Evolutionary conservation across 2,113 vertebrate species (phyloP).

Genomic region (Tachycineta bicolor): DNA sequence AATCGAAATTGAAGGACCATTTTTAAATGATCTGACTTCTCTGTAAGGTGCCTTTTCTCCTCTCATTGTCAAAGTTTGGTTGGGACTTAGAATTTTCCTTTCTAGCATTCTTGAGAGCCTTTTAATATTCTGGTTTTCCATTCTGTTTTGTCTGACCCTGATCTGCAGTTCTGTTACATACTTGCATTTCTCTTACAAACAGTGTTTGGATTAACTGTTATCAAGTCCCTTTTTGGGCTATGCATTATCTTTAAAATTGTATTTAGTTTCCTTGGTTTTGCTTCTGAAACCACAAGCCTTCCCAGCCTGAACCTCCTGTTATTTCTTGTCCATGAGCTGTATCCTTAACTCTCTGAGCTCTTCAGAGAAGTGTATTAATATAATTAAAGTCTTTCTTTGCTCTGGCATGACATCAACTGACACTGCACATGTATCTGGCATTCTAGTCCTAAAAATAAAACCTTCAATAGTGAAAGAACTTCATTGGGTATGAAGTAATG

Average conservation of each 20-base stretch:
- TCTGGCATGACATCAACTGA: background rate
- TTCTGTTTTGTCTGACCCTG: background rate
- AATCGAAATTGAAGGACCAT: background rate
- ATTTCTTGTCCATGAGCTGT: background rate
- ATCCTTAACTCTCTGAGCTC: background rate
- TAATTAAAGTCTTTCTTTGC: background rate
- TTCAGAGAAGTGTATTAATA: background rate
- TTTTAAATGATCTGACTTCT: background rate
- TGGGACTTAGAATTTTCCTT: background rate
- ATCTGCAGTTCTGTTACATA: background rate
- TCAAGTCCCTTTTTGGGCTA: background rate
- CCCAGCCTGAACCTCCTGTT: background rate
- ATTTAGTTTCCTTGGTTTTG: background rate
- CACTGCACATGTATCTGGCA: accelerated
- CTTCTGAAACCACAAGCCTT: background rate
- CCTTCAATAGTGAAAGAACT: background rate
- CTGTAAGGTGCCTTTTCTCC: background rate
- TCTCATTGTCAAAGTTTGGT: background rate
- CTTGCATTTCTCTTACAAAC: background rate
- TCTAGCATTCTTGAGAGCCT: background rate
- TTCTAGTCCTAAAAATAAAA: background rate
- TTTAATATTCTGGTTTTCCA: background rate
- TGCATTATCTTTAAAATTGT: background rate
- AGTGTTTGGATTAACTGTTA: background rate
- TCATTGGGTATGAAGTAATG: background rate